Conservation (phyloP, 2,888 invertebrate genomes). For the Choristoneura rosaceana region DNA sequence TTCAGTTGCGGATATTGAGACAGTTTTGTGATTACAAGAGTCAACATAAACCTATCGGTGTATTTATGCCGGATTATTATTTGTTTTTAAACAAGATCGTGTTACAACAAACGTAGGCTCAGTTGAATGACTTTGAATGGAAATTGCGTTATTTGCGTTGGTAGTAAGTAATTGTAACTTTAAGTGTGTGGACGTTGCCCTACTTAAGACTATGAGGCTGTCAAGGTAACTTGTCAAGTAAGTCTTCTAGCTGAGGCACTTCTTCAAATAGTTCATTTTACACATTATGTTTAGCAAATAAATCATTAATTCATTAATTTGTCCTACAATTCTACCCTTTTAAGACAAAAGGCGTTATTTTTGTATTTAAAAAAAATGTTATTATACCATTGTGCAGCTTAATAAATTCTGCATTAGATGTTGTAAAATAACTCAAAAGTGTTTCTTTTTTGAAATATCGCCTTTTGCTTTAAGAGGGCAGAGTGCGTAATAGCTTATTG, state of each 20-base stretch:
- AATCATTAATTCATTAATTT: too few relatives aligned
- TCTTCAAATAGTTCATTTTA: background rate
- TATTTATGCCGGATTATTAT: background rate
- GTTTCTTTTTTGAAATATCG: too few relatives aligned
- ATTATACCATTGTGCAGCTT: too few relatives aligned
- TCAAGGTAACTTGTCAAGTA: slow-evolving; percentile 29
- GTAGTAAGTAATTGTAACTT: slow-evolving; percentile 14
- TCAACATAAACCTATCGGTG: background rate
- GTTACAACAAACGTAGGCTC: slow-evolving; percentile 2
- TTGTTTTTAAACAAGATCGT: slow-evolving; percentile 1
- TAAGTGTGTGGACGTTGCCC: slow-evolving; percentile 20
- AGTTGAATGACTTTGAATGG: slow-evolving; percentile 11
- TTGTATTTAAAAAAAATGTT: too few relatives aligned
- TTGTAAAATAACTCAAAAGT: too few relatives aligned
- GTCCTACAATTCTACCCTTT: too few relatives aligned
- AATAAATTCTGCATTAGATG: too few relatives aligned
- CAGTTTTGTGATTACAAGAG: background rate
- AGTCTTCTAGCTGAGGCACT: background rate
- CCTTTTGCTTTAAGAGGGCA: too few relatives aligned
- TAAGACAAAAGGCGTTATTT: too few relatives aligned
- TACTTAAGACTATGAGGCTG: slow-evolving; percentile 22
- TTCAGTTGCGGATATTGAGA: background rate
- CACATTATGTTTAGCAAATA: background rate
- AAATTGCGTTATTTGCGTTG: slow-evolving; percentile 1
- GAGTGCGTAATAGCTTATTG: too few relatives aligned